phyloP scores from a whole-genome alignment of 2,797 vertebrate species.

The Chloroceryle amazona region DNA sequence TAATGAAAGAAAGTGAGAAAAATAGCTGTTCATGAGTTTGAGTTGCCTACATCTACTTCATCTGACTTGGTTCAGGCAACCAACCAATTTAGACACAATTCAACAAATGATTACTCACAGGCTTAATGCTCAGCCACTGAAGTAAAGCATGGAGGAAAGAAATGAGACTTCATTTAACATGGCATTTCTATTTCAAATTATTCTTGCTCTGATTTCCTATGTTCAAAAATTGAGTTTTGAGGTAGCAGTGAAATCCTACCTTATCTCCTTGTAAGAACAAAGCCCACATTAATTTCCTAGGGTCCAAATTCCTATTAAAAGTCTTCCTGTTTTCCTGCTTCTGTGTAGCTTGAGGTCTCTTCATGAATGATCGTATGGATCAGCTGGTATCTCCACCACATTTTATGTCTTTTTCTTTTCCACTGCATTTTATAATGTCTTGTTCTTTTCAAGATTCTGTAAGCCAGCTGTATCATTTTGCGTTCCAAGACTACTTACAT shows the following conservation, averaged over 20 bases:
- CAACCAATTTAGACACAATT: neutral
- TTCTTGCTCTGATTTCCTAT: neutral
- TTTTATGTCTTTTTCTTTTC: neutral
- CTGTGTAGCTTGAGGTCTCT: neutral
- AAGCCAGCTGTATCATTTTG: neutral
- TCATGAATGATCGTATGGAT: neutral
- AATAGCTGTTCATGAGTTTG: neutral
- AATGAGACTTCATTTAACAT: neutral
- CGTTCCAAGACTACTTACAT: neutral
- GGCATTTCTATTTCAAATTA: neutral
- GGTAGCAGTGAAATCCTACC: neutral
- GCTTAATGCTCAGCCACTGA: neutral
- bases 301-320: neutral
- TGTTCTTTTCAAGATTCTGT: neutral
- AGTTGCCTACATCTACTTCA: neutral
- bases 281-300: neutral
- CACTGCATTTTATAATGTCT: neutral
- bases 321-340: neutral
- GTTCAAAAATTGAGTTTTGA: neutral
- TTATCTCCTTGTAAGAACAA: neutral
- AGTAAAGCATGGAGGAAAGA: neutral
- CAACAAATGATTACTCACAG: neutral
- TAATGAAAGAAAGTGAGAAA: conserved; percentile 21
- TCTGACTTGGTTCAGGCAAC: neutral
- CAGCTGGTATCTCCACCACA: neutral